Percentiles rank a stretch among this genome's conserved stretches.
These are phyloP conservation scores for Anolis sagrei DNA, from an alignment of 2,113 vertebrate genomes.

Conservation along the genomic window DNA sequence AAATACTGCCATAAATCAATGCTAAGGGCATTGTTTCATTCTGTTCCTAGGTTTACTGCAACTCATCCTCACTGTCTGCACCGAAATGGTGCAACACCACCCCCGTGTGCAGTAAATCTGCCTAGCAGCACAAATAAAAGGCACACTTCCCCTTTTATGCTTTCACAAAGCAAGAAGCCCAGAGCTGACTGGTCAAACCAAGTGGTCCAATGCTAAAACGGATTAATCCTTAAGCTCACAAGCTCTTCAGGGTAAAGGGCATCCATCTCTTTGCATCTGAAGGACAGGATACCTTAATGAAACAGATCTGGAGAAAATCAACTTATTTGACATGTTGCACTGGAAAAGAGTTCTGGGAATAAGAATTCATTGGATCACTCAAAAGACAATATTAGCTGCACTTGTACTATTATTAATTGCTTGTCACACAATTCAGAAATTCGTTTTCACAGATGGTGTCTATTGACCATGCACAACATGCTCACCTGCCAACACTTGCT, in stretches of 20 bases:
- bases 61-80: fast-evolving
- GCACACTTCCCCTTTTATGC: fast-evolving
- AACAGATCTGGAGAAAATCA: no score
- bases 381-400: no score
- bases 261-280: not conserved
- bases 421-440: no score
- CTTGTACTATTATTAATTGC: no score
- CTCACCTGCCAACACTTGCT: no score
- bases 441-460: no score
- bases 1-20: no score
- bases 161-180: not conserved
- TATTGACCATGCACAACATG: no score
- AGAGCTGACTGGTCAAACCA: not conserved
- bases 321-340: no score
- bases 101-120: conserved; percentile 62
- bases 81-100: conserved; percentile 65
- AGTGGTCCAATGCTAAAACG: not conserved
- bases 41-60: not conserved
- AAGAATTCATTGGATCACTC: no score
- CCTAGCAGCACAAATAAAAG: conserved; percentile 41
- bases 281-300: no score
- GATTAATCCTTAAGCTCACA: not conserved
- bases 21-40: conserved; percentile 8
- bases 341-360: no score
- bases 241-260: not conserved